These are phyloP conservation scores for Papilio elwesi DNA, from an alignment of 2,888 invertebrate genomes.

Conservation along the genomic window DNA sequence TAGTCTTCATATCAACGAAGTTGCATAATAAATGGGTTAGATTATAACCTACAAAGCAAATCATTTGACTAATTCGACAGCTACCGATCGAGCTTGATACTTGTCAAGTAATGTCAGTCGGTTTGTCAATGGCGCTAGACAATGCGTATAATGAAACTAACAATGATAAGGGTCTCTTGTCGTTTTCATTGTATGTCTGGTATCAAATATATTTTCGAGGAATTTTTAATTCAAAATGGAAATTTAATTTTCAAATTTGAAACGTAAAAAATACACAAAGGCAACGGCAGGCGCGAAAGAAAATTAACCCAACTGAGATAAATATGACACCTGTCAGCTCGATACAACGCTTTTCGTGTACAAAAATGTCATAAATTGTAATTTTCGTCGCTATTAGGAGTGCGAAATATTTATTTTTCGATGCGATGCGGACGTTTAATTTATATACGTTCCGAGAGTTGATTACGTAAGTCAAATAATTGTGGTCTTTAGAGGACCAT, in stretches of 20 bases:
- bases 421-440: constrained; percentile 5
- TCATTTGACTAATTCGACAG: no score
- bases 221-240: not conserved
- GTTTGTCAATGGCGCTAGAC: no score
- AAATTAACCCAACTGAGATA: constrained; percentile 32
- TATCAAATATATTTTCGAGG: not conserved
- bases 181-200: not conserved
- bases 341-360: constrained; percentile 26
- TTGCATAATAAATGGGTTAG: no score
- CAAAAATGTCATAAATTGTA: constrained; percentile 33
- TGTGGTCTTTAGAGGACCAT: no score
- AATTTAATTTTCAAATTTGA: not conserved
- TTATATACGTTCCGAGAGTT: not conserved
- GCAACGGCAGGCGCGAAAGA: constrained; percentile 22
- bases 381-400: constrained; percentile 7
- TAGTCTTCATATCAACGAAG: no score
- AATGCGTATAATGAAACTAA: no score
- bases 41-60: no score
- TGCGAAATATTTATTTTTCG: not conserved
- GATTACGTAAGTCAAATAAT: not conserved
- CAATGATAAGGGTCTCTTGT: no score
- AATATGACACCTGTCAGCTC: constrained; percentile 35
- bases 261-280: not conserved
- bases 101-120: no score
- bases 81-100: no score